Evolutionary conservation across 2,113 vertebrate genomes (phyloP).

Genomic region (Tragulus kanchil): DNA sequence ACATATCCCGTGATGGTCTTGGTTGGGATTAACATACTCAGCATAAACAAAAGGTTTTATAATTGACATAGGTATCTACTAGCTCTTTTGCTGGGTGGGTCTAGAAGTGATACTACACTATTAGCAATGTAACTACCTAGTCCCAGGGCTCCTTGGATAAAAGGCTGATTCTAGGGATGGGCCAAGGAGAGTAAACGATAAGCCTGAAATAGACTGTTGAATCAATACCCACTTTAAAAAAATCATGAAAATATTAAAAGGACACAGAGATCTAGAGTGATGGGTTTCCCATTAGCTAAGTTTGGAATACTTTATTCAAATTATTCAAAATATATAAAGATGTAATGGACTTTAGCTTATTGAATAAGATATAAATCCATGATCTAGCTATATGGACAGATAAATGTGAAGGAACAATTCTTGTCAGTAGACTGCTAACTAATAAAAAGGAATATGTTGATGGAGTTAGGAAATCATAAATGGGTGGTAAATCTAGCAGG

Average conservation of each 20-base stretch:
- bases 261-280: background rate
- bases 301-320: no score
- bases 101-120: background rate
- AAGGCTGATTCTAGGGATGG: background rate
- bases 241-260: background rate
- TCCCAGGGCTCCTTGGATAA: background rate
- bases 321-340: conserved; percentile 39
- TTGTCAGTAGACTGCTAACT: background rate
- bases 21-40: background rate
- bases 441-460: background rate
- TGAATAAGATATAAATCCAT: background rate
- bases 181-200: background rate
- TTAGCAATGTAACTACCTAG: background rate
- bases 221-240: background rate
- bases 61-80: background rate
- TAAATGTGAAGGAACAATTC: background rate
- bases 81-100: background rate
- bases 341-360: background rate
- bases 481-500: background rate
- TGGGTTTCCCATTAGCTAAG: background rate
- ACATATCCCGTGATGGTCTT: accelerated
- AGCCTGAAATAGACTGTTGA: background rate
- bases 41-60: background rate
- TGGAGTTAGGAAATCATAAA: background rate
- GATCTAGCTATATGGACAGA: no score